Base-by-base conservation (phyloP, 1,140 invertebrate genomes). In the Drosophila kepulauana region DNA sequence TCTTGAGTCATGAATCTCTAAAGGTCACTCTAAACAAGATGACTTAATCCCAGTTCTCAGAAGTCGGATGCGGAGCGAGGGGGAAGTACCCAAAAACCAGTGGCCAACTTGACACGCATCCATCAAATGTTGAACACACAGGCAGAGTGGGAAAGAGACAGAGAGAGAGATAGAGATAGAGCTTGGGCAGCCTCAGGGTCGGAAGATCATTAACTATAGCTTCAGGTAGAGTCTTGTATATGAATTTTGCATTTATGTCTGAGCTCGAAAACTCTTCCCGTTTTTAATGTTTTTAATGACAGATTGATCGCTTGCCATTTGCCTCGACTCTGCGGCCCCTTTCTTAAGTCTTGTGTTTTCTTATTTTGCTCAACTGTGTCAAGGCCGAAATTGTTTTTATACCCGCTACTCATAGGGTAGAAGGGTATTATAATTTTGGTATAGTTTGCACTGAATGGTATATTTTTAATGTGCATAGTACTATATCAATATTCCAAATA, bases 271-370 rank as follows among this genome's bases (percentile, higher is more conserved):
- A 10, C 56, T 56, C 35, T 65, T 63, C 30, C 62, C 48, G 49
- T 35, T 57, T 68, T 10, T 25, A 33, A 33, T 58, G 16, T 57
- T 38, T 25, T 67, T 76, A 58, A 76, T 46, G 59, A 46, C 35
- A 67, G 45, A 65, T 78, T 66, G 43, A 79, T 75, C 68, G 46
- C 52, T 79, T 75, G 78, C 75, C 74, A 65, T 75, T 80, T 77
- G 59, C 25, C 45, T 52, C 3, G 6, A 28, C 11, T 64, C n/a
- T 25, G 1, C n/a, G 0, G 52, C n/a, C 13, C 5, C 35, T 25
- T 46, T 30, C 46, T 10, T n/a, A 3, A 13, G 1, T 5, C 28
- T 51, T 7, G 16, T 16, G 1, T 7, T n/a, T 7, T 20, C 10
- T 57, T 41, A 38, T 51, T 57, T 38, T 38, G 11, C 35, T 10